Conservation (phyloP, 1,140 invertebrate genomes). For the Thalassaphorura encarpata region DNA sequence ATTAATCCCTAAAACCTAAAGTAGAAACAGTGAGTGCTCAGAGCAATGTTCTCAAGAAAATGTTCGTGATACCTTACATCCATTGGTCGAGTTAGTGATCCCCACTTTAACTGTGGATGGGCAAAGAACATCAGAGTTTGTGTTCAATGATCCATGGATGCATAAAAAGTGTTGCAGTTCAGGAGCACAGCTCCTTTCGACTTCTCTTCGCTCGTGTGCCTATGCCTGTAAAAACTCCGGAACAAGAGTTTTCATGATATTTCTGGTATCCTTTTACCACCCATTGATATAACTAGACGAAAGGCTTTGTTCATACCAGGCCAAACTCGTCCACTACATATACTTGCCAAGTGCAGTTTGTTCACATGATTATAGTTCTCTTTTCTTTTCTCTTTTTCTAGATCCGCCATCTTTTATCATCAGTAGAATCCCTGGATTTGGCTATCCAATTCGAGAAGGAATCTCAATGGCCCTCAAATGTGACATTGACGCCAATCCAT, state of each 20-base stretch:
- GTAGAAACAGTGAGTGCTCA: too few species aligned
- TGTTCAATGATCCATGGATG: conserved; percentile 33
- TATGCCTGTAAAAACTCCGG: too few species aligned
- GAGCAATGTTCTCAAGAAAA: too few species aligned
- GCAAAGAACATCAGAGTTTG: conserved; percentile 13
- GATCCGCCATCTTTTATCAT: conserved; percentile 83
- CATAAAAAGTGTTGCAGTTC: conserved; percentile 33
- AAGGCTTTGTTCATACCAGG: too few species aligned
- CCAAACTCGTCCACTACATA: background rate
- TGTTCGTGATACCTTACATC: too few species aligned
- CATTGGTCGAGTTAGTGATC: too few species aligned
- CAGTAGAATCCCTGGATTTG: conserved; percentile 76
- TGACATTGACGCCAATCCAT: conserved; percentile 81
- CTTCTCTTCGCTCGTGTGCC: background rate
- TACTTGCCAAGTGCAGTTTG: background rate
- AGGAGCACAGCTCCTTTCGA: background rate
- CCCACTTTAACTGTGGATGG: background rate
- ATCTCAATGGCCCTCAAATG: conserved; percentile 76
- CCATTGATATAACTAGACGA: too few species aligned
- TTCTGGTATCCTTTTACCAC: too few species aligned
- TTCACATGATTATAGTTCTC: background rate
- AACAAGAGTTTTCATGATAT: too few species aligned
- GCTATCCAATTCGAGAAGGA: conserved; percentile 69
- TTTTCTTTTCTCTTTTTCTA: conserved; percentile 41
- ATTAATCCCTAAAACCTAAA: too few species aligned